Conservation (phyloP, 2,888 invertebrate species). For the Gibbula magus region DNA sequence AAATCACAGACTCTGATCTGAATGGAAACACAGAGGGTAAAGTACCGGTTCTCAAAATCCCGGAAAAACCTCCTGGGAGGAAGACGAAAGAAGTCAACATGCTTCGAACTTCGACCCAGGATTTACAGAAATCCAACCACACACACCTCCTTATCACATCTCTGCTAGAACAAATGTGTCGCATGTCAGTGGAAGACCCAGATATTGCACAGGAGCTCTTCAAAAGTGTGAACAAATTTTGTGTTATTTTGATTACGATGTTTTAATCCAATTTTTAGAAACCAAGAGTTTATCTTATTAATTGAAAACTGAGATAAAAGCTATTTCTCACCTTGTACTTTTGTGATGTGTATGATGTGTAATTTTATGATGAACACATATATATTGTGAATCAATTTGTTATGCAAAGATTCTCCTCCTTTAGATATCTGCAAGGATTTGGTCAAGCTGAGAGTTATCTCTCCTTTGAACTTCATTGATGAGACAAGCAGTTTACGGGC, state of each 20-base stretch:
- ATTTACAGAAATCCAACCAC: constrained; percentile 55
- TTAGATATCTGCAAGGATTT: constrained; percentile 66
- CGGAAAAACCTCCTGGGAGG: neutral
- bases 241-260: neutral
- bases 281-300: no score
- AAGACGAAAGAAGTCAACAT: neutral
- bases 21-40: neutral
- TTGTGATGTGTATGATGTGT: neutral
- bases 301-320: neutral
- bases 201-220: constrained; percentile 61
- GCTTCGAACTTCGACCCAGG: neutral
- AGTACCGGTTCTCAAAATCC: neutral
- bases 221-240: constrained; percentile 51
- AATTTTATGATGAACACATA: neutral
- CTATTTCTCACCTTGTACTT: neutral
- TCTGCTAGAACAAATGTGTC: constrained; percentile 67
- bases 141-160: constrained; percentile 68
- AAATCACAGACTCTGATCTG: neutral
- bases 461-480: constrained; percentile 64
- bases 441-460: constrained; percentile 59
- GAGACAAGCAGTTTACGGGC: constrained; percentile 63
- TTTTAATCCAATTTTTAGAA: neutral
- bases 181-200: constrained; percentile 60
- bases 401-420: constrained; percentile 14
- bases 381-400: neutral